These are phyloP conservation scores for Struthio camelus DNA, from an alignment of 2,113 vertebrate species.

Conservation along the genomic window DNA sequence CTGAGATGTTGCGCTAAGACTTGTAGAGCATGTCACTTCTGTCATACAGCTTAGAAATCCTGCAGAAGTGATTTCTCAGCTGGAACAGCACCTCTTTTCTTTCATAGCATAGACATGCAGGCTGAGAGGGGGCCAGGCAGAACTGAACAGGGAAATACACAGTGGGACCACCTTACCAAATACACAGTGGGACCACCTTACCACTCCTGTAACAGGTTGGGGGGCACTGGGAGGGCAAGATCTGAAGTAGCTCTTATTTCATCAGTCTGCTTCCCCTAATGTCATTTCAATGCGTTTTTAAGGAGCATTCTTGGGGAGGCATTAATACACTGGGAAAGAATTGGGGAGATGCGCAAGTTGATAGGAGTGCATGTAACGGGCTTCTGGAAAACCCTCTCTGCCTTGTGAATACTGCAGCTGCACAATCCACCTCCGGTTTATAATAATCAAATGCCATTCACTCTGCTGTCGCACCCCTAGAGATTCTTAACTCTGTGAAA, in stretches of 20 bases:
- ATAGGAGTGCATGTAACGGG: not conserved
- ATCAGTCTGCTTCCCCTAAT: not conserved
- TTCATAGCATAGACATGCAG: not conserved
- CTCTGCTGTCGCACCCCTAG: not conserved
- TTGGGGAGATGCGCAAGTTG: not conserved
- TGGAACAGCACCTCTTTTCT: not conserved
- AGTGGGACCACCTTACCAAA: too few species aligned
- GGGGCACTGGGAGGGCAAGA: not conserved
- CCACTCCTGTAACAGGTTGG: not conserved
- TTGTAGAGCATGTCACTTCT: not conserved
- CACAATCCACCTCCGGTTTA: not conserved
- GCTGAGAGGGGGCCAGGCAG: too few species aligned
- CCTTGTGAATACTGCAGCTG: not conserved
- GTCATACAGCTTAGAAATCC: not conserved
- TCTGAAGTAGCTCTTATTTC: not conserved
- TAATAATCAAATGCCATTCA: not conserved
- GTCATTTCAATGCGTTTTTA: not conserved
- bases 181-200: too few species aligned
- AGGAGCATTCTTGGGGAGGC: not conserved
- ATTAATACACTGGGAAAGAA: not conserved
- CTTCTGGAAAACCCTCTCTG: not conserved
- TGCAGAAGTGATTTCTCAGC: not conserved
- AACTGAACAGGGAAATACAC: too few species aligned
- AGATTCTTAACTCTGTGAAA: not conserved
- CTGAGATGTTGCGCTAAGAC: not conserved